Base-by-base conservation (phyloP, 2,113 vertebrate species). In the Aegotheles bennettii region DNA sequence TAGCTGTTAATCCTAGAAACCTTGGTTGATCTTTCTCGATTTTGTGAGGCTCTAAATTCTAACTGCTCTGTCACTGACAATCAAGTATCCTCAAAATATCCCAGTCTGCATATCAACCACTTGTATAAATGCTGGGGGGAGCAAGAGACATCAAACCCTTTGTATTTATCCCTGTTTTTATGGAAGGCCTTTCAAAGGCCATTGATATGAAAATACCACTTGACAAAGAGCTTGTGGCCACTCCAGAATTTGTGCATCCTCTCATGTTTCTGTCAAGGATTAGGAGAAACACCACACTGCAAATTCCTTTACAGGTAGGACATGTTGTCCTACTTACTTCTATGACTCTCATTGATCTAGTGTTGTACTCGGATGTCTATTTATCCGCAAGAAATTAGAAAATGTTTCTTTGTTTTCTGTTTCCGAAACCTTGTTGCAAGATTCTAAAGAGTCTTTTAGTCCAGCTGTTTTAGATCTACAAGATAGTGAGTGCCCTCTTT, bases 71-170 rank as follows among this genome's bases (percentile, higher is more conserved):
- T 67, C 59, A 8, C n/a, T 47, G 42, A 61, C 83, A 83, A 74
- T 42, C 31, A 8, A 3, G 16, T 70, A 20, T 51, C 45, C 73
- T 86, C 33, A 21, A 61, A 92, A 57, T 48, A 50, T 7, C 25
- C 3, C 5, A 6, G 42, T 43, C 65, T 84, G 12, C 28, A 3
- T 43, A 81, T 61, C 35, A 69, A 35, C 45, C 18, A 10, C 38
- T 84, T 80, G 47, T 75, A 35, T 80, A 92, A 90, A 90, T 31
- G 45, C 16, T 92, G 68, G 50, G 86, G 89, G 33, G 90, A 83
- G 35, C 50, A 77, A 61, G 71, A 69, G 71, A 67, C 83, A 80
- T 86, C 69, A 85, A 84, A 21, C 5, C 76, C 33, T 90, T 93
- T 88, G 77, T 89, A 76, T 84, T 86, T 77, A 24, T 29, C 71